A percentile compares a stretch with the other conserved stretches of the same genome.
Evolutionary conservation across 2,888 invertebrate species (phyloP).

Genomic region (Gymnosoma rotundatum): DNA sequence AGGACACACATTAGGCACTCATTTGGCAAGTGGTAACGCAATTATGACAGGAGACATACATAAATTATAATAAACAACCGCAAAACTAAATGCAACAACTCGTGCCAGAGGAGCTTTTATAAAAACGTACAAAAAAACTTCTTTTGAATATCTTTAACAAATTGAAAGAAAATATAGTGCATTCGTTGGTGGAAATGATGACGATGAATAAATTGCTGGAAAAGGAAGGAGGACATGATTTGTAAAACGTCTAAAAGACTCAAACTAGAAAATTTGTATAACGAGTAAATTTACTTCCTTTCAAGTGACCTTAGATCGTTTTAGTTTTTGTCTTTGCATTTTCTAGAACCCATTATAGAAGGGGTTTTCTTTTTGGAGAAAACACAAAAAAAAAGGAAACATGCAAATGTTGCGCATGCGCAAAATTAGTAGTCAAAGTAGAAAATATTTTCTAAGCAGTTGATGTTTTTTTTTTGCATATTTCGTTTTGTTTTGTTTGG

Average conservation of each 20-base stretch:
- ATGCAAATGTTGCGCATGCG: constrained; percentile 68
- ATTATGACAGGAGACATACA: constrained; percentile 73
- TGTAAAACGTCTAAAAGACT: constrained; percentile 35
- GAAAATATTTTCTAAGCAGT: constrained; percentile 19
- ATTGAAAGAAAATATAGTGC: constrained; percentile 43
- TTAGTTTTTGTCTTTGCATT: background rate
- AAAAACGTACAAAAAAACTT: constrained; percentile 25
- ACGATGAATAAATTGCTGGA: constrained; percentile 53
- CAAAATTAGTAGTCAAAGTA: constrained; percentile 53
- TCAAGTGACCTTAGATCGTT: background rate
- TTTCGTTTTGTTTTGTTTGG: constrained; percentile 10
- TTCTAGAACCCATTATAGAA: background rate
- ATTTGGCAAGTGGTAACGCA: constrained; percentile 73
- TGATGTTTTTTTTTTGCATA: constrained; percentile 44
- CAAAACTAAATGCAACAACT: constrained; percentile 50
- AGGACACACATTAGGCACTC: constrained; percentile 71
- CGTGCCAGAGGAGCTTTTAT: constrained; percentile 28
- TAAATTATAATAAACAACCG: constrained; percentile 71
- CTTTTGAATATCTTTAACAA: constrained; percentile 45
- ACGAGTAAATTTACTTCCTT: constrained; percentile 38
- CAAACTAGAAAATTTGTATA: constrained; percentile 32
- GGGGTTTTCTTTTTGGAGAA: constrained; percentile 5
- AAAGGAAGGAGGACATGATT: constrained; percentile 54
- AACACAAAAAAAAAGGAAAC: constrained; percentile 21
- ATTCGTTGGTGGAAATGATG: constrained; percentile 29